A percentile compares a stretch with the other conserved stretches of the same genome.
phyloP scores from a whole-genome alignment of 2,797 vertebrate genomes.

The Takifugu rubripes region DNA sequence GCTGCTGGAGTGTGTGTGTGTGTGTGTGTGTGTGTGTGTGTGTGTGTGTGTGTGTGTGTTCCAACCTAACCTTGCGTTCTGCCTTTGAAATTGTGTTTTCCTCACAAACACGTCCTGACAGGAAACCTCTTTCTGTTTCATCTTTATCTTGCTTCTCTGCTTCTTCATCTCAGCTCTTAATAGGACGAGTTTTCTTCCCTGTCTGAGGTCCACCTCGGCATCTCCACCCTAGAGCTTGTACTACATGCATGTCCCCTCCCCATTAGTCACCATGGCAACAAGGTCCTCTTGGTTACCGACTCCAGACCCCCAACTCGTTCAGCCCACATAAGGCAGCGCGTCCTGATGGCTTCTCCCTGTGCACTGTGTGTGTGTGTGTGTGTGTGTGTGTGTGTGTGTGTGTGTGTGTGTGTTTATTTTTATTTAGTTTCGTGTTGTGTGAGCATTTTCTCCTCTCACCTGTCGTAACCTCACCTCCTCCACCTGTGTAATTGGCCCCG shows the following conservation, averaged over 20 bases:
- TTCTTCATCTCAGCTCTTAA: neutral
- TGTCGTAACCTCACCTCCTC: neutral
- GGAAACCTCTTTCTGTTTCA: neutral
- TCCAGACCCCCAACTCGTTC: conserved; percentile 27
- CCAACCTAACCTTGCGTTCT: neutral
- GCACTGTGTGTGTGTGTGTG: conserved; percentile 1
- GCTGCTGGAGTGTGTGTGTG: conserved; percentile 11
- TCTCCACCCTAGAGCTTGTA: conserved; percentile 6
- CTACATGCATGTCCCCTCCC: conserved; percentile 17
- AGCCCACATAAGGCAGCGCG: conserved; percentile 1
- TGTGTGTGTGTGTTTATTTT: neutral
- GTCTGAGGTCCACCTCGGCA: conserved; percentile 17
- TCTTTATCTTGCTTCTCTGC: neutral
- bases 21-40: conserved; percentile 6
- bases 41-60: conserved; percentile 3
- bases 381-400: conserved; percentile 1
- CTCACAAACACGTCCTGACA: too few relatives aligned
- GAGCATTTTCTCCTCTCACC: neutral
- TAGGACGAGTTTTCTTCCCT: neutral
- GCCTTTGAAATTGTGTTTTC: neutral
- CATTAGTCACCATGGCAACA: conserved; percentile 60
- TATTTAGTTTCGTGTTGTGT: neutral
- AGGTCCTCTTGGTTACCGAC: conserved; percentile 26
- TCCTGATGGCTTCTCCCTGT: conserved; percentile 22
- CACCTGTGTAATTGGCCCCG: too few relatives aligned